phyloP scores from a whole-genome alignment of 2,797 vertebrate genomes.

The Clarias platycephalus region DNA sequence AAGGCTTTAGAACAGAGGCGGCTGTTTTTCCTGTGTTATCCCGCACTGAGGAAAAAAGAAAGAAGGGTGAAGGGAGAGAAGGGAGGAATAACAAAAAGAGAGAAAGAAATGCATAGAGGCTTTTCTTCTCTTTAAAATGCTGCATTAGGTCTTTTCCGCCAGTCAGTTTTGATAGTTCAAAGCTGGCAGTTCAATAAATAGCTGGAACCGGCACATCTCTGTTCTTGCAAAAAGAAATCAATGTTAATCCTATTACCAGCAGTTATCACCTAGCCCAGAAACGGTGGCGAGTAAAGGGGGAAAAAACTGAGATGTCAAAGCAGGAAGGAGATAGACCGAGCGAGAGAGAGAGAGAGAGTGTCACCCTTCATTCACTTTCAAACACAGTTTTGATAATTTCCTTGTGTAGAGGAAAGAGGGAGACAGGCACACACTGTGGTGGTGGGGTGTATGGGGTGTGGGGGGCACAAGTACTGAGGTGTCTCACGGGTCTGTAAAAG shows the following conservation, averaged over 20 bases:
- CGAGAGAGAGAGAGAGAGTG: slow-evolving; percentile 77
- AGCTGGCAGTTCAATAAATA: slow-evolving; percentile 99
- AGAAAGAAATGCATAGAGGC: slow-evolving; percentile 85
- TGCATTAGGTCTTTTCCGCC: slow-evolving; percentile 87
- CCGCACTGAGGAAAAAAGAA: slow-evolving; percentile 64
- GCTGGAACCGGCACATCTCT: slow-evolving; percentile 99
- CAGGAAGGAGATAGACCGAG: slow-evolving; percentile 75
- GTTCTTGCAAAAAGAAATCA: slow-evolving; percentile 99
- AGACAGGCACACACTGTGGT: slow-evolving; percentile 52
- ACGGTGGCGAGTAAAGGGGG: slow-evolving; percentile 87
- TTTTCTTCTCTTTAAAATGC: slow-evolving; percentile 93
- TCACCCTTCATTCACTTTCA: slow-evolving; percentile 98
- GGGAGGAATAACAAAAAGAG: slow-evolving; percentile 82
- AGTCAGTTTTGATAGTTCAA: slow-evolving; percentile 99
- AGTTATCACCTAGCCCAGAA: slow-evolving; percentile 99
- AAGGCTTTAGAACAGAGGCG: slow-evolving; percentile 88
- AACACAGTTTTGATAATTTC: slow-evolving; percentile 97
- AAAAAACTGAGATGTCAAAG: slow-evolving; percentile 96
- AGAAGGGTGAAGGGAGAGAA: slow-evolving; percentile 73
- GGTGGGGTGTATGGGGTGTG: slow-evolving; percentile 47
- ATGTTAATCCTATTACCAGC: slow-evolving; percentile 99
- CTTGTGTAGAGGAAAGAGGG: slow-evolving; percentile 83
- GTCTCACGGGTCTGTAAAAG: slow-evolving; percentile 29
- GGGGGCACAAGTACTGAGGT: slow-evolving; percentile 55
- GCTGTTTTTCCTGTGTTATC: slow-evolving; percentile 87